Evolutionary conservation across 2,888 invertebrate species (phyloP).

Genomic region (Phanerotoma sp.): DNA sequence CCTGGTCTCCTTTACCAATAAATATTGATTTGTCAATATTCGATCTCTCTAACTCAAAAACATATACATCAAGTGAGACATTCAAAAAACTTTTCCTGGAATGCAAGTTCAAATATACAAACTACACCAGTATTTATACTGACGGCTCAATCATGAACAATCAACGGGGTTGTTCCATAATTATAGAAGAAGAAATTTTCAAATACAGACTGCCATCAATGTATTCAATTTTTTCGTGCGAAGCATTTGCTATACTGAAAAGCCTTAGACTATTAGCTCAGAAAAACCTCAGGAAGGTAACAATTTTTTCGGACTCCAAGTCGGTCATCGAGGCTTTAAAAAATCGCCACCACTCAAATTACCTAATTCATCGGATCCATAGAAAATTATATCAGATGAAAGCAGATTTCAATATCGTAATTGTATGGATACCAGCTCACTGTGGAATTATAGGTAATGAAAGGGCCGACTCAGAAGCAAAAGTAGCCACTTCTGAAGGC

Average conservation of each 20-base stretch:
- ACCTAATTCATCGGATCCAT: constrained; percentile 6
- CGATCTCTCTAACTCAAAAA: background rate
- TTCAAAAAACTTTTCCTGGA: background rate
- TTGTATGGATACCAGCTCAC: constrained; percentile 40
- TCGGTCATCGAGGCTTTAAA: constrained; percentile 1
- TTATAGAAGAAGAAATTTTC: background rate
- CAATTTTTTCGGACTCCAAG: constrained; percentile 7
- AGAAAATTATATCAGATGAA: background rate
- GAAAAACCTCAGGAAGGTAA: background rate
- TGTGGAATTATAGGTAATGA: background rate
- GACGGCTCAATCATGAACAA: background rate
- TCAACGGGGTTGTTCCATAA: background rate
- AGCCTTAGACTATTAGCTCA: background rate
- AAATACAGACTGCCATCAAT: background rate
- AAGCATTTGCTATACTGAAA: background rate
- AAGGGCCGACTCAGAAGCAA: constrained; percentile 1
- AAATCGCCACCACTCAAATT: background rate
- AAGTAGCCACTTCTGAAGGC: background rate
- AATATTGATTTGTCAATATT: background rate
- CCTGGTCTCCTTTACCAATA: background rate
- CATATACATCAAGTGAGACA: background rate
- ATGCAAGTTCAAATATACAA: background rate
- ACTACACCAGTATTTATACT: background rate
- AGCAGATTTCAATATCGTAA: background rate
- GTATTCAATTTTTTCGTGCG: constrained; percentile 7